Conservation (phyloP, 64 coral and sea anemone genomes). For the Platygyra sinensis region DNA sequence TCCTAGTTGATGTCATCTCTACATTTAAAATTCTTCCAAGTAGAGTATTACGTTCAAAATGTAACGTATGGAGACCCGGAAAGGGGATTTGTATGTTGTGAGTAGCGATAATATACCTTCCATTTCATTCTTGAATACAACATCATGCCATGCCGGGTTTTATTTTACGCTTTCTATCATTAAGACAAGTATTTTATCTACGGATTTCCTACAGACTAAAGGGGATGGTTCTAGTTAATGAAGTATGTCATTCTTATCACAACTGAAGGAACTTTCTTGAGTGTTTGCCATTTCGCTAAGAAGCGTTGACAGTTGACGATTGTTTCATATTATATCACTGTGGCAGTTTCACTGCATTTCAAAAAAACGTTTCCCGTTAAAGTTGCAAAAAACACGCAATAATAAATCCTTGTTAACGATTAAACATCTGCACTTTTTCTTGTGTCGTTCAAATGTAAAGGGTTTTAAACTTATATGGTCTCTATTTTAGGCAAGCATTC, state of each 20-base stretch:
- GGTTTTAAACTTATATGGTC: neutral
- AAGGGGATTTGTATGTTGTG: no score
- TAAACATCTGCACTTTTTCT: neutral
- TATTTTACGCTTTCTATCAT: neutral
- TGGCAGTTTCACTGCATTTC: no score
- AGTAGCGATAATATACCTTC: no score
- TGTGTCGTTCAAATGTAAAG: neutral
- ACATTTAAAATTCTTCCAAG: no score
- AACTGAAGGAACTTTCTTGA: neutral
- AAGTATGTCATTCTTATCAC: no score
- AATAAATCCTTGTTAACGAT: neutral
- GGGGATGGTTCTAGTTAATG: no score
- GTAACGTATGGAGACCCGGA: no score
- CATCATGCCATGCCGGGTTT: neutral
- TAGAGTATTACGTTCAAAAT: no score
- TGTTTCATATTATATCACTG: neutral
- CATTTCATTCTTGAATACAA: no score
- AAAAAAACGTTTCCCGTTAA: no score
- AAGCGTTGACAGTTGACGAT: neutral
- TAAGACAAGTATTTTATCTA: neutral
- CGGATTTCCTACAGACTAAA: neutral
- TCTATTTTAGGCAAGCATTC: constrained; percentile 53
- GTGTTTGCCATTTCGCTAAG: neutral
- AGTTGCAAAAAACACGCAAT: neutral
- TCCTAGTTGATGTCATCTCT: no score